Conservation (phyloP, 2,113 vertebrate genomes). For the Paralichthys olivaceus region DNA sequence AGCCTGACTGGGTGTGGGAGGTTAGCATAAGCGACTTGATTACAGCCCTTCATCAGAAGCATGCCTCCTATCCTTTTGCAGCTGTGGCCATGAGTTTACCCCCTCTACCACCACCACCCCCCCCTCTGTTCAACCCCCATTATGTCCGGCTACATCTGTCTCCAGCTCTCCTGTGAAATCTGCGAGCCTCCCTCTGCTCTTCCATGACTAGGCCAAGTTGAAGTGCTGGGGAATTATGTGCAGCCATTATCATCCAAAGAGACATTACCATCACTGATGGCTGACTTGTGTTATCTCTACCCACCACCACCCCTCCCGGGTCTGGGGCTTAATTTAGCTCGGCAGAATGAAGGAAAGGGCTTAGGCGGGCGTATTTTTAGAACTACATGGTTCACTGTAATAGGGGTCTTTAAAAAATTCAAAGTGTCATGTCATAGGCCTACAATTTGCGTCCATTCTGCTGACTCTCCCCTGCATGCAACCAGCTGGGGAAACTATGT, state of each 20-base stretch:
- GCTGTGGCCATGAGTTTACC: constrained; percentile 64
- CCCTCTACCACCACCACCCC: constrained; percentile 3
- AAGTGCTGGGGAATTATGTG: constrained; percentile 46
- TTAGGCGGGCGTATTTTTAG: constrained; percentile 70
- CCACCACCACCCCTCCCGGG: constrained; percentile 56
- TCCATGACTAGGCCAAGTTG: constrained; percentile 59
- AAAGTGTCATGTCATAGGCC: constrained; percentile 62
- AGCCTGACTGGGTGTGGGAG: constrained; percentile 70
- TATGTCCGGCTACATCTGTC: constrained; percentile 68
- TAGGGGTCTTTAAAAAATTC: constrained; percentile 58
- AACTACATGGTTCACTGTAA: constrained; percentile 50
- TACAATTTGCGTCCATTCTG: constrained; percentile 39
- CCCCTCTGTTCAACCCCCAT: constrained; percentile 41
- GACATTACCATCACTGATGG: constrained; percentile 54
- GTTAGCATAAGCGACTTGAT: constrained; percentile 71
- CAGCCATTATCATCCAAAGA: constrained; percentile 56
- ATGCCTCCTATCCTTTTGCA: constrained; percentile 68
- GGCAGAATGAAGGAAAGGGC: constrained; percentile 56
- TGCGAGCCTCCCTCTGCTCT: constrained; percentile 36
- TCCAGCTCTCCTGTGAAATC: constrained; percentile 44
- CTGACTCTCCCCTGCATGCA: constrained; percentile 41
- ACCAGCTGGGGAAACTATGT: constrained; percentile 34
- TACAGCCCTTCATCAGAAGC: constrained; percentile 71
- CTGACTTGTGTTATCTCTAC: constrained; percentile 62
- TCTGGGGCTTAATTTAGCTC: constrained; percentile 64